Conservation (phyloP, 2,888 invertebrate genomes). For the Proisotoma minuta region DNA sequence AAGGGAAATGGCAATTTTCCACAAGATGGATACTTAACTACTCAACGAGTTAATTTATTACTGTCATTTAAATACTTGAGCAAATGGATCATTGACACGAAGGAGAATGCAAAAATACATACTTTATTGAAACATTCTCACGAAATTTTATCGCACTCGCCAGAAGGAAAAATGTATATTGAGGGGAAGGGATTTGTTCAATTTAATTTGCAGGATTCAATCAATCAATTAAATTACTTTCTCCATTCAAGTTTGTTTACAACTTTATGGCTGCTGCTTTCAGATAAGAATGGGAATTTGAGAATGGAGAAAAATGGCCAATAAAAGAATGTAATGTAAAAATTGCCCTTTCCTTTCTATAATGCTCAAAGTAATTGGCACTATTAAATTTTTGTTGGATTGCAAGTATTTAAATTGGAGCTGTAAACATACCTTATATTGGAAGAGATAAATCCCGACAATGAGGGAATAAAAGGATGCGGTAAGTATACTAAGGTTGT, state of each 20-base stretch:
- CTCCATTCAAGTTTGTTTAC: too few relatives aligned
- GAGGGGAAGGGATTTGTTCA: too few relatives aligned
- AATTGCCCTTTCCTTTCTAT: too few relatives aligned
- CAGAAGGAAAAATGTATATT: too few relatives aligned
- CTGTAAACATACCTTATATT: constrained; percentile 62
- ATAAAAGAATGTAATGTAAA: too few relatives aligned
- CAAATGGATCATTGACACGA: too few relatives aligned
- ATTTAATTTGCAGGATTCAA: not conserved
- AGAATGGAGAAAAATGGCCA: too few relatives aligned
- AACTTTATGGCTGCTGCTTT: not conserved
- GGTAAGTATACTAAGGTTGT: constrained; percentile 69
- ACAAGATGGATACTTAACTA: constrained; percentile 5
- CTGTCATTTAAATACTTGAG: not conserved
- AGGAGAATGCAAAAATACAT: too few relatives aligned
- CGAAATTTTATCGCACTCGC: too few relatives aligned
- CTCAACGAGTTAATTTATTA: constrained; percentile 4
- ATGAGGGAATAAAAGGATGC: constrained; percentile 75
- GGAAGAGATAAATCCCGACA: constrained; percentile 72
- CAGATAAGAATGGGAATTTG: constrained; percentile 2
- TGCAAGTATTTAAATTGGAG: not conserved
- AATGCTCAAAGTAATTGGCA: too few relatives aligned
- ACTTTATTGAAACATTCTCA: too few relatives aligned
- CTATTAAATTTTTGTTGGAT: not conserved
- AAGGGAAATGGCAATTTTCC: constrained; percentile 2
- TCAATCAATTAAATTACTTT: not conserved